phyloP scores from a whole-genome alignment of 2,888 invertebrate genomes.

The Lepetodrilus schrolli region DNA sequence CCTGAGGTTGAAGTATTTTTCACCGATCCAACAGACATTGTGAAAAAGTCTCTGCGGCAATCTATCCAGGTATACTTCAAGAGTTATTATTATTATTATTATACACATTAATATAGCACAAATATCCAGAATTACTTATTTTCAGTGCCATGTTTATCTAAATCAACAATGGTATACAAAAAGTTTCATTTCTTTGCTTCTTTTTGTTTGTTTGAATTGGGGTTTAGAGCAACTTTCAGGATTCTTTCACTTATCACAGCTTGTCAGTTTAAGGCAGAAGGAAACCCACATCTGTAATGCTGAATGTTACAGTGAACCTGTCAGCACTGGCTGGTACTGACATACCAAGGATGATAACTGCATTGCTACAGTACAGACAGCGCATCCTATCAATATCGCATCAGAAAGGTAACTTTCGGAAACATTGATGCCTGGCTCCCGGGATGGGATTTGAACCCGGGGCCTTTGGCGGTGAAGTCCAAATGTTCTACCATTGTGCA shows the following conservation, averaged over 20 bases:
- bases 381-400: too few relatives aligned
- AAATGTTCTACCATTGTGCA: too few relatives aligned
- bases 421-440: not conserved
- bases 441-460: not conserved
- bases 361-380: too few relatives aligned
- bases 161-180: not conserved
- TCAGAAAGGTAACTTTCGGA: not conserved
- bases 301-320: too few relatives aligned
- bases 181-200: not conserved
- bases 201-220: too few relatives aligned
- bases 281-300: too few relatives aligned
- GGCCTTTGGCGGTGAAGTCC: not conserved
- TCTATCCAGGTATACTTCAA: conserved; percentile 48
- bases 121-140: not conserved
- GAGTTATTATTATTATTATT: not conserved
- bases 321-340: too few relatives aligned
- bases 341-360: too few relatives aligned
- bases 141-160: not conserved
- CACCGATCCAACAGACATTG: conserved; percentile 58
- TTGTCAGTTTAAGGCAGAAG: too few relatives aligned
- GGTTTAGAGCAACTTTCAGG: too few relatives aligned
- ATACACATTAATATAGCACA: not conserved
- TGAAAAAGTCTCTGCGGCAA: conserved; percentile 59
- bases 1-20: conserved; percentile 69
- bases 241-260: too few relatives aligned